These are phyloP conservation scores for Anastrepha obliqua DNA, from an alignment of 1,140 invertebrate species.

Conservation along the genomic window DNA sequence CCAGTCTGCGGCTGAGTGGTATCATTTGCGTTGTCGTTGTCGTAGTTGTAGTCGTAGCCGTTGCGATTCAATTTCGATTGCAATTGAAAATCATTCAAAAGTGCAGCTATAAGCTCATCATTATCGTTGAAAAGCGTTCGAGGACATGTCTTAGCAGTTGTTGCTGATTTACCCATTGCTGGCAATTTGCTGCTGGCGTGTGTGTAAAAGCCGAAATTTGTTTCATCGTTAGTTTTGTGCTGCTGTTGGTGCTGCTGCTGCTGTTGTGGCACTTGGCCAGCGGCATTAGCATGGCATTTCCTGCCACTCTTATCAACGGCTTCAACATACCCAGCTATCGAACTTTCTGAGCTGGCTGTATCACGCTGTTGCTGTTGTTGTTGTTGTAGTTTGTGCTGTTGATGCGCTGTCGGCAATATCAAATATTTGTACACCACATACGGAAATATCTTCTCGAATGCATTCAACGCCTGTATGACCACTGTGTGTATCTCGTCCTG, in stretches of 20 bases:
- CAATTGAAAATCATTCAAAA: conserved; percentile 74
- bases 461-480: conserved; percentile 73
- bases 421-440: conserved; percentile 73
- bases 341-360: conserved; percentile 54
- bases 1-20: conserved; percentile 22
- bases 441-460: conserved; percentile 74
- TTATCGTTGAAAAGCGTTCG: conserved; percentile 66
- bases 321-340: not conserved
- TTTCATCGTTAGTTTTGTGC: not conserved
- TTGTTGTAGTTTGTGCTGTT: conserved; percentile 38
- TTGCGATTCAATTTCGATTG: conserved; percentile 70
- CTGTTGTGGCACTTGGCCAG: conserved; percentile 63
- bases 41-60: conserved; percentile 61
- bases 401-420: conserved; percentile 60
- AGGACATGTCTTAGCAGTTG: conserved; percentile 40
- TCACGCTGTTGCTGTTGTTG: not conserved
- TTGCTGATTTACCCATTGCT: conserved; percentile 31
- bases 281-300: conserved; percentile 71
- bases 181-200: conserved; percentile 27
- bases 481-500: conserved; percentile 77
- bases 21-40: conserved; percentile 53
- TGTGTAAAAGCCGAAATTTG: conserved; percentile 9
- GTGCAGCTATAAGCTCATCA: conserved; percentile 73
- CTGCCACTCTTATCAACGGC: conserved; percentile 34
- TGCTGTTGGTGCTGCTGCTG: conserved; percentile 22